Conservation (phyloP, 2,113 vertebrate species). For the Hippocampus barbouri region DNA sequence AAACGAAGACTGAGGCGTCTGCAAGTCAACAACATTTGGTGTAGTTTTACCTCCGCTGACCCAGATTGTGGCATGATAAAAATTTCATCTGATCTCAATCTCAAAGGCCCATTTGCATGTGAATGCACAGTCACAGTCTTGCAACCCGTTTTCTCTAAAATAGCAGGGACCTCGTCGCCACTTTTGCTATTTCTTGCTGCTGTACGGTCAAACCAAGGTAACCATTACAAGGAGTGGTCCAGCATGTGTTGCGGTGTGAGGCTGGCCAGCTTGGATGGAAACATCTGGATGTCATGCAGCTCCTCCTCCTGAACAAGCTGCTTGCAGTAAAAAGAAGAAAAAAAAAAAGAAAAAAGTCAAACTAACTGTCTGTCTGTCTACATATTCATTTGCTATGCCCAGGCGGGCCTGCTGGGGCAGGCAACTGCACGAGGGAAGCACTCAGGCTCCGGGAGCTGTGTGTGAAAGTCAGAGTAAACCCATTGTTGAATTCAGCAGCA, state of each 20-base stretch:
- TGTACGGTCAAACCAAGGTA: conserved; percentile 38
- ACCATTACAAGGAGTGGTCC: conserved; percentile 18
- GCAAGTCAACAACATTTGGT: conserved; percentile 21
- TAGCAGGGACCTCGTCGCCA: conserved; percentile 19
- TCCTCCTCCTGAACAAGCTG: conserved; percentile 16
- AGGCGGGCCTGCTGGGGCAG: conserved; percentile 55
- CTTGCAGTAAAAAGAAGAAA: neutral
- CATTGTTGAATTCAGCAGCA: neutral
- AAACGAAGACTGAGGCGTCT: neutral
- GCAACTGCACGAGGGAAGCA: conserved; percentile 33
- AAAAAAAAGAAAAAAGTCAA: neutral
- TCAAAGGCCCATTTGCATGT: conserved; percentile 5
- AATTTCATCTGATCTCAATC: conserved; percentile 45
- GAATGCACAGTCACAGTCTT: conserved; percentile 7
- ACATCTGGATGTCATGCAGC: conserved; percentile 53
- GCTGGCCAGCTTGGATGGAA: conserved; percentile 39
- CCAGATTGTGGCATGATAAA: conserved; percentile 49
- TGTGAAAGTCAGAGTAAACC: conserved; percentile 15
- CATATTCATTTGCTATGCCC: conserved; percentile 35
- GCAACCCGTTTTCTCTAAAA: conserved; percentile 17
- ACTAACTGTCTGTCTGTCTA: neutral
- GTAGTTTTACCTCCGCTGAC: conserved; percentile 33
- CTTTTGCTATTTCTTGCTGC: conserved; percentile 51
- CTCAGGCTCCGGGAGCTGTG: conserved; percentile 11
- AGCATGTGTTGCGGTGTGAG: conserved; percentile 23